A percentile compares a stretch with the other conserved stretches of the same genome.
These are phyloP conservation scores for Cranoglanis bouderius DNA, from an alignment of 2,113 vertebrate species.

Conservation along the genomic window DNA sequence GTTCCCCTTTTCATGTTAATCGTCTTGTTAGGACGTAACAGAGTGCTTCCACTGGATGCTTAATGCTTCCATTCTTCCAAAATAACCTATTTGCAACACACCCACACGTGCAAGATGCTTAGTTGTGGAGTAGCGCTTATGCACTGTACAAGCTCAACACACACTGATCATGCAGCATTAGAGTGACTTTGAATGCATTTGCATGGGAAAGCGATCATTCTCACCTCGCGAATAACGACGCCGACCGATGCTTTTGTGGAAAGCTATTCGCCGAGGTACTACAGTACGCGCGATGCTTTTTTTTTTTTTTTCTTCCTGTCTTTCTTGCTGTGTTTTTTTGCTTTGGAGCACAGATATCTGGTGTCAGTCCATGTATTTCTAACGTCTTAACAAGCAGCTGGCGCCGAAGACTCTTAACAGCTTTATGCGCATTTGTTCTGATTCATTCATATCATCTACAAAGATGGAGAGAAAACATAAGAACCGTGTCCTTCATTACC, in stretches of 20 bases:
- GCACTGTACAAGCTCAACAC: conserved; percentile 62
- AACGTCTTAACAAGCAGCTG: conserved; percentile 63
- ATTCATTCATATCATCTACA: conserved; percentile 20
- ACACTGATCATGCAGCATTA: conserved; percentile 73
- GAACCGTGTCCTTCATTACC: conserved; percentile 14
- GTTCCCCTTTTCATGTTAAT: conserved; percentile 77
- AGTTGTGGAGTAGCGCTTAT: conserved; percentile 67
- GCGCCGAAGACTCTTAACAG: conserved; percentile 23
- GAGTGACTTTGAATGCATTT: conserved; percentile 72
- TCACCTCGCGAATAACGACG: conserved; percentile 69
- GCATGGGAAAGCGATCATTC: conserved; percentile 74
- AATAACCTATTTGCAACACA: conserved; percentile 78
- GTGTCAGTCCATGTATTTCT: conserved; percentile 56
- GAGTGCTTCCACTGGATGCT: conserved; percentile 64
- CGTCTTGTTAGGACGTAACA: conserved; percentile 73
- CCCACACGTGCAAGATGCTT: conserved; percentile 71
- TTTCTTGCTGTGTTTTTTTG: conserved; percentile 39
- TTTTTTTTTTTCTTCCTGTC: conserved; percentile 12
- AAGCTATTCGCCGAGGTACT: neutral
- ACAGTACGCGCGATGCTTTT: neutral
- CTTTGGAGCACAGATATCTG: conserved; percentile 59
- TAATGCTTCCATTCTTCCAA: conserved; percentile 77
- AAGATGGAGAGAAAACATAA: neutral
- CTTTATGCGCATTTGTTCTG: neutral
- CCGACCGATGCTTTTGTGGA: conserved; percentile 54